Evolutionary conservation across 1,140 invertebrate species (phyloP), one percentile per base, ranked within the genome.

Genomic region (Dreissena polymorpha): DNA sequence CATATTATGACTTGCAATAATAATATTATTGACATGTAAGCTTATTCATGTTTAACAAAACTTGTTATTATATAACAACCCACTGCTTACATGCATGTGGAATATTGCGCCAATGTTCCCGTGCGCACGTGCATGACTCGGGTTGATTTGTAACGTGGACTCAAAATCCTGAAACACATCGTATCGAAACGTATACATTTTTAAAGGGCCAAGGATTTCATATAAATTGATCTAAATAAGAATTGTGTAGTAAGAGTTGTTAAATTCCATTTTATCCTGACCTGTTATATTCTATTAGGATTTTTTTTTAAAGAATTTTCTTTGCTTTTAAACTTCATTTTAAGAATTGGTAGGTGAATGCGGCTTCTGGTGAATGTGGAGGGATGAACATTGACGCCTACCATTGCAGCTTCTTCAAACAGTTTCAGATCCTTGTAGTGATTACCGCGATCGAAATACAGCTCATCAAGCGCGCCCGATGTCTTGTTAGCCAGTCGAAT

Each of bases 161-260:
- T 80, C 70, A 65, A 51, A 80, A 67, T 80, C 78, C 78, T 80
- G 64, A 13, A 80, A 80, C 55, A n/a, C 27, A 64, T 49, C 10
- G 65, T 27, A 13, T 13, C 14, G 10, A n/a, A 21, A 23, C 25
- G 18, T 12, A 53, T 55, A 23, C 5, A 18, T n/a, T 51, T n/a
- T 1, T 2, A n/a, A 18, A 50, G 51, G 51, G 8, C 0, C 50
- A 39, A 13, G 18, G 50, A 14, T 18, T 53, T 50, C 12, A 27
- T 49, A 68, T 21, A 68, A 25, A 68, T 18, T 21, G 14, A 3
- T 0, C 21, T 68, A 25, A 25, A 21, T 18, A 23, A 25, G 16
- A 29, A 23, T 18, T 25, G 16, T 68, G 0, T 25, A 25, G 29
- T 68, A 25, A 68, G 27, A 5, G 14, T 5, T 21, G 14, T 68